Evolutionary conservation across 2,888 invertebrate genomes (phyloP), one percentile per base, ranked within the genome.

Genomic region (Tanypteryx hageni): DNA sequence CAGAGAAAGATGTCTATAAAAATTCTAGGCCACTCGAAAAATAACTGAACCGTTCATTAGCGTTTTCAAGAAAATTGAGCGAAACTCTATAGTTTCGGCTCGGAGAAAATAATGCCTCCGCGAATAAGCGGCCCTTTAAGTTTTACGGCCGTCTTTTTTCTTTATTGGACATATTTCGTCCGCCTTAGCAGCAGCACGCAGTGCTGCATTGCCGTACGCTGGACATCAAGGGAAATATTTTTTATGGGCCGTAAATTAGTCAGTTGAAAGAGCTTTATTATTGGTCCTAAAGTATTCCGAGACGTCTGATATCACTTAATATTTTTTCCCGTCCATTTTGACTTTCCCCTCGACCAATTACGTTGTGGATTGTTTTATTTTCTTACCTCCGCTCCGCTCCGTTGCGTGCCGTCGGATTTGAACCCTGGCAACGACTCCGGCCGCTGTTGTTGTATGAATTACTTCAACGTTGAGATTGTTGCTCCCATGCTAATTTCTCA

Each of bases 251-350:
- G 22, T 76, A 76, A 76, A 76, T 76, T 76, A 22, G 27, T 44
- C 44, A 44, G 44, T 44, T 44, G 44, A 44, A 44, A 1, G 44
- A 44, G 27, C 68, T 27, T 14, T 76, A n/a, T 27, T 27, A 76
- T 76, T 13, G 76, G 76, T 18, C 16, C 76, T 76, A 27, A 76
- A 76, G 27, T 76, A 76, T 76, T 27, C 76, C 27, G 13, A 27
- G 76, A 76, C 22, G 76, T 76, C 76, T 76, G 76, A 76, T 76
- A 76, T 76, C 76, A 76, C 76, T 76, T 76, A 76, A 76, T 76
- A 76, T 76, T 76, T 76, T 44, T 27, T 76, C 76, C 76, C 76
- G 76, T 76, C 27, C 22, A 27, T 27, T 76, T 22, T 76, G 10
- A 22, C 76, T 27, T 27, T 27, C 27, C 27, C 76, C 27, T 76